Evolutionary conservation across 2,888 invertebrate species (phyloP), one percentile per base, ranked within the genome.

Genomic region (Pharmacophagus antenor): DNA sequence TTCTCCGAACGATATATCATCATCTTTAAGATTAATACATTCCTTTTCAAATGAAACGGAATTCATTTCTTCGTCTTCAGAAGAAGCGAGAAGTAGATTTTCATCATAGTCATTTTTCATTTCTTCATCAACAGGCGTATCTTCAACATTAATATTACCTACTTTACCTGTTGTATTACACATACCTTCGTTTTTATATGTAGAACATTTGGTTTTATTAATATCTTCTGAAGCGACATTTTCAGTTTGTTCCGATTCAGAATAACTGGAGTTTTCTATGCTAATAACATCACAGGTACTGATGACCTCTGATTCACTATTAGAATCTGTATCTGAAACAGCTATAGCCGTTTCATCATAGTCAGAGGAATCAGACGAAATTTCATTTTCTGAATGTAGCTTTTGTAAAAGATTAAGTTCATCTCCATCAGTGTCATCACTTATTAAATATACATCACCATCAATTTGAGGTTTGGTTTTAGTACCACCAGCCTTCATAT

Each of bases 261-360:
- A 88, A 63, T 79, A 85, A 72, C 84, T 88, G 2, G 89, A 89
- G 68, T 89, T 83, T 77, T 88, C 89, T 65, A 88, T 87, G 64
- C 89, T 89, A 21, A 89, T 86, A 17, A 88, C 78, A 63, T 83
- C 83, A 67, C 71, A 70, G 0, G 55, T 69, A 50, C 68, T 74
- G 61, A 67, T 72, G 58, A 65, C 70, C 48, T 66, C 67, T 8
- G 46, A 42, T 18, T 79, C 79, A 62, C 73, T 75, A 54, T 75
- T 76, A 17, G 83, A 81, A 31, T 75, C 79, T 18, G 82, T 77
- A 63, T 88, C 88, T 41, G 88, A 85, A 62, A 85, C 82, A 54
- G 82, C 79, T 64, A 87, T 84, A 12, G 76, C 76, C 7, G 80
- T 73, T 27, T 81, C 87, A 5, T 79, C 79, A 69, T 7, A 37